Base-by-base conservation (phyloP, 2,113 vertebrate genomes). In the Mesitornis unicolor region DNA sequence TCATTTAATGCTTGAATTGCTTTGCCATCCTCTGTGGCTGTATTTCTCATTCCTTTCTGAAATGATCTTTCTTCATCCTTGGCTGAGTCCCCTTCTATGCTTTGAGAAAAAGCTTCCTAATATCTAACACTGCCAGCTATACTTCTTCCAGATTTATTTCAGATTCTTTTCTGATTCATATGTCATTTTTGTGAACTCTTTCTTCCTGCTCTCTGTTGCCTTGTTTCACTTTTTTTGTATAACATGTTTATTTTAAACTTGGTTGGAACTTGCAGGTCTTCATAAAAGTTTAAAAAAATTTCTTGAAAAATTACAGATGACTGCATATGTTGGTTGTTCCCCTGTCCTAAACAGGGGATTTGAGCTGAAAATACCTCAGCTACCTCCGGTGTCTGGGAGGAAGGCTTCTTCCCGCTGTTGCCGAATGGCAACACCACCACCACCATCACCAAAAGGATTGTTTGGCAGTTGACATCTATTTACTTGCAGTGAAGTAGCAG, bases 1-100 rank as follows among this genome's bases (percentile, higher is more conserved):
- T 98, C 97, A 98, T 98, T 98, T 98, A 98, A 98, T 96, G 98
- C 98, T 98, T 98, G 97, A 98, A 96, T 98, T 98, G 80, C 80
- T 98, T 98, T 97, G 90, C 97, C 93, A 94, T 97, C 96, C 96
- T 98, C 94, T 95, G 95, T 68, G 96, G 96, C 97, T 97, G 68
- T 87, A 92, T 98, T 98, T 97, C 96, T 98, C 97, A 98, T 98
- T 98, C 96, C 96, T 93, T 98, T 97, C 73, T 95, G 96, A 98
- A 98, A 98, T 97, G 91, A 96, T 97, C 96, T 98, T 97, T 97
- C 76, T 97, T 98, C 95, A 98, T 96, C 96, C 97, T 97, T 97
- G 96, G 91, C 97, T 98, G 98, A 93, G 87, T 95, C 95, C 69
- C 85, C 90, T 89, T 97, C 95, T 59, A 4, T 92, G 83, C 40